These are phyloP conservation scores for Hippocampus barbouri DNA, from an alignment of 2,113 vertebrate species.

Conservation along the genomic window DNA sequence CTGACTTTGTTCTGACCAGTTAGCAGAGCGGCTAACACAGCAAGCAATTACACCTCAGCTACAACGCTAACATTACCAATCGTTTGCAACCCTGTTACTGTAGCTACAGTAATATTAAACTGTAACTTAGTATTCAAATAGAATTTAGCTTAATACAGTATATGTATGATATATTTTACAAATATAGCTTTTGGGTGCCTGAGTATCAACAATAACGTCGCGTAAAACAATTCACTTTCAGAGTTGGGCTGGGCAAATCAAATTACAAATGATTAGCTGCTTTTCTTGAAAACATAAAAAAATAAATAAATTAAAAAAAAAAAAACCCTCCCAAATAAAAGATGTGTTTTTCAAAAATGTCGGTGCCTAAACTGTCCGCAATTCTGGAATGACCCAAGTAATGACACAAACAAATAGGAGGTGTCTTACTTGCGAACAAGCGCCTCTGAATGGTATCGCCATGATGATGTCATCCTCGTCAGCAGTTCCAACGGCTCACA, in stretches of 20 bases:
- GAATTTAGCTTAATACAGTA: too few relatives aligned
- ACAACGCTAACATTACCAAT: too few relatives aligned
- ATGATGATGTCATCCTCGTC: not conserved
- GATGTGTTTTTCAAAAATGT: not conserved
- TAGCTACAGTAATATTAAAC: too few relatives aligned
- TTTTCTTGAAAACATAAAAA: not conserved
- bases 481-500: not conserved
- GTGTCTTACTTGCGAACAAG: conserved; percentile 33
- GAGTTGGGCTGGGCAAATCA: not conserved
- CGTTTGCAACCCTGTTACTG: too few relatives aligned
- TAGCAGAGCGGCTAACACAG: not conserved
- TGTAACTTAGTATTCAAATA: too few relatives aligned
- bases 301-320: not conserved
- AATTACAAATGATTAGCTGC: not conserved
- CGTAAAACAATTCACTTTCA: not conserved
- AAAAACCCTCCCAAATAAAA: not conserved
- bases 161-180: too few relatives aligned
- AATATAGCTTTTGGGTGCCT: too few relatives aligned
- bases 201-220: too few relatives aligned
- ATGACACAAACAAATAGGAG: conserved; percentile 53
- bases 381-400: not conserved
- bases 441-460: conserved; percentile 18
- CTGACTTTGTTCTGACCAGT: not conserved
- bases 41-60: not conserved
- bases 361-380: not conserved